These are phyloP conservation scores for Cathartes aura DNA, from an alignment of 2,113 vertebrate genomes.

Conservation along the genomic window DNA sequence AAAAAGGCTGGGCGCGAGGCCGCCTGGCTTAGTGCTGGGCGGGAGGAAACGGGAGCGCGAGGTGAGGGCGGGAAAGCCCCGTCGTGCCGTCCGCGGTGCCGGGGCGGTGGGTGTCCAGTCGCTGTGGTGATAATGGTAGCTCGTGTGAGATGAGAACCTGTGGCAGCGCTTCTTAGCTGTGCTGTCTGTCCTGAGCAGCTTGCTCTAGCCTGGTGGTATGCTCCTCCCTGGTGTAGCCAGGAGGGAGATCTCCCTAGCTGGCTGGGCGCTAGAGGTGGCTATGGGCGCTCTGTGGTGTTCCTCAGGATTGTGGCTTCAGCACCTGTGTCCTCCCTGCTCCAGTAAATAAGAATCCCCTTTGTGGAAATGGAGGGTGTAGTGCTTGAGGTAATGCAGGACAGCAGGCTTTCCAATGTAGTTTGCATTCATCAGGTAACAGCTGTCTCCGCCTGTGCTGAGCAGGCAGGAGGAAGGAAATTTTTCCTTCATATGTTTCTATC, in stretches of 20 bases:
- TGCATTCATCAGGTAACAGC: rapidly evolving
- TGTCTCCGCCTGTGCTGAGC: rapidly evolving
- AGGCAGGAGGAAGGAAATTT: not conserved
- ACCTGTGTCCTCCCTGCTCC: not conserved
- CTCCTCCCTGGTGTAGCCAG: too few relatives aligned
- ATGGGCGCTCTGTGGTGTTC: rapidly evolving
- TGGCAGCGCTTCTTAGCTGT: rapidly evolving
- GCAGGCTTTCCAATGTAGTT: rapidly evolving
- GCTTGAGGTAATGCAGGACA: rapidly evolving
- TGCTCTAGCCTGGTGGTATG: rapidly evolving
- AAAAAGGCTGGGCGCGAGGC: not conserved
- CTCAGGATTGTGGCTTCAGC: not conserved
- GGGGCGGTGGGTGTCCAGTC: rapidly evolving
- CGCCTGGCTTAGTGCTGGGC: rapidly evolving
- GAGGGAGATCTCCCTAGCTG: too few relatives aligned
- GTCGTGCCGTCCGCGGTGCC: rapidly evolving
- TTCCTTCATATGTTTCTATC: rapidly evolving
- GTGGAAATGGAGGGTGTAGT: not conserved
- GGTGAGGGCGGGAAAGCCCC: rapidly evolving
- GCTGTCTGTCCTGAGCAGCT: not conserved
- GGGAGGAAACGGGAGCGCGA: rapidly evolving
- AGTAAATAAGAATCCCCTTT: rapidly evolving
- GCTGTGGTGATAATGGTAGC: rapidly evolving
- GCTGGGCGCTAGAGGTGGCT: not conserved
- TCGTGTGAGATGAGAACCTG: rapidly evolving